phyloP scores from a whole-genome alignment of 2,113 vertebrate species.

The Tyto alba region DNA sequence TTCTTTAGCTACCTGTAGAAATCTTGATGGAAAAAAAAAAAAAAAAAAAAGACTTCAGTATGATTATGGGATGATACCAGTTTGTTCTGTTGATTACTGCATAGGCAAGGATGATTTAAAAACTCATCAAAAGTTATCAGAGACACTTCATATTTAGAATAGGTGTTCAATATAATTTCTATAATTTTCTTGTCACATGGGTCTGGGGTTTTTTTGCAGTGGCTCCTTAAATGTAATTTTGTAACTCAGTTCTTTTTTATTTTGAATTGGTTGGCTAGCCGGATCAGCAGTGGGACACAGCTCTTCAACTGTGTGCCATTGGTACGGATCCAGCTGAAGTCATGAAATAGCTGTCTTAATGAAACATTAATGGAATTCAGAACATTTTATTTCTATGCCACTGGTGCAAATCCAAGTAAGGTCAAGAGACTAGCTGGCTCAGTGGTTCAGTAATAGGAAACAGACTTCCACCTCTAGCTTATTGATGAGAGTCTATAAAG shows the following conservation, averaged over 20 bases:
- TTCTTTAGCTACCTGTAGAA: not conserved
- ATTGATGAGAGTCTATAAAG: not conserved
- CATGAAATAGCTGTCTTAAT: slow-evolving; percentile 3
- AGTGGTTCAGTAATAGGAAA: slow-evolving; percentile 9
- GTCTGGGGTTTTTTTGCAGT: not conserved
- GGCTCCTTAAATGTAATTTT: not conserved
- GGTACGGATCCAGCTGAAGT: not conserved
- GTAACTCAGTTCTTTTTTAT: not conserved
- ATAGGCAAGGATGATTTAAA: not conserved
- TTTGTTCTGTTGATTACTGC: not conserved
- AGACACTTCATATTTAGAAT: not conserved
- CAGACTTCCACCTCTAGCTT: not conserved
- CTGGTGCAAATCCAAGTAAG: slow-evolving; percentile 25
- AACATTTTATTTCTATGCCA: slow-evolving; percentile 29
- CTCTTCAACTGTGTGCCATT: not conserved
- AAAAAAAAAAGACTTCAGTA: not conserved
- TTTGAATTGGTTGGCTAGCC: not conserved
- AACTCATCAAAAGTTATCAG: not conserved
- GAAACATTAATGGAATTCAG: slow-evolving; percentile 29
- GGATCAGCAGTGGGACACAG: not conserved
- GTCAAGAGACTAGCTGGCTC: slow-evolving; percentile 13
- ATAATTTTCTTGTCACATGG: not conserved
- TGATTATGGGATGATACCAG: not conserved
- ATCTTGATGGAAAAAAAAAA: not conserved
- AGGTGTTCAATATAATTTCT: not conserved